A percentile compares a stretch with the other conserved stretches of the same genome.
Evolutionary conservation across 2,113 vertebrate genomes (phyloP).

Genomic region (Phrynocephalus versicolor): DNA sequence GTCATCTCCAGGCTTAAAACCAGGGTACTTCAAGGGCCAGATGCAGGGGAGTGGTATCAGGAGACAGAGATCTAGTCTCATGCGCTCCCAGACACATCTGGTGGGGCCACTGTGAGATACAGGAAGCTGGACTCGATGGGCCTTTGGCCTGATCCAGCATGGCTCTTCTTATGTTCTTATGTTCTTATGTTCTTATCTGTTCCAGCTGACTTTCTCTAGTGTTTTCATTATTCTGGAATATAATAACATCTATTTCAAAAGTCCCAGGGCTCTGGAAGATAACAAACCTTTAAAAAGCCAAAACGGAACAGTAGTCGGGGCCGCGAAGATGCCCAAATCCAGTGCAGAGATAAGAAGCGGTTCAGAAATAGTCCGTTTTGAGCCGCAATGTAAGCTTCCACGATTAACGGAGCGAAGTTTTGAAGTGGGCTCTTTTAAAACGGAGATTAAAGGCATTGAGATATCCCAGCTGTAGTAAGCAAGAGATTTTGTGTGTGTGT

Average conservation of each 20-base stretch:
- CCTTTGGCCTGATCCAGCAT: too few species aligned
- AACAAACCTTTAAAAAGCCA: neutral
- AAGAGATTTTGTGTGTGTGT: neutral
- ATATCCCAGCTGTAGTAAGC: neutral
- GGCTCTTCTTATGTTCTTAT: too few species aligned
- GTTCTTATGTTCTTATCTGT: too few species aligned
- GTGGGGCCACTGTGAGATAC: too few species aligned
- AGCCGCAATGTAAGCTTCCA: slow-evolving; percentile 29
- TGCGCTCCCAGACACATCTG: too few species aligned
- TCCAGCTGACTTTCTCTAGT: neutral
- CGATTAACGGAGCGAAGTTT: slow-evolving; percentile 53
- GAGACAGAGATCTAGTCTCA: too few species aligned
- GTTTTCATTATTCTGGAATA: neutral
- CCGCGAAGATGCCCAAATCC: slow-evolving; percentile 14
- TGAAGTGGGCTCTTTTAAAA: slow-evolving; percentile 32
- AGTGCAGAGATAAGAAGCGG: slow-evolving; percentile 30
- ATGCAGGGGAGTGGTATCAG: too few species aligned
- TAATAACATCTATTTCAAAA: neutral
- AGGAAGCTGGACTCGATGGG: too few species aligned
- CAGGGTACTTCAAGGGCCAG: too few species aligned
- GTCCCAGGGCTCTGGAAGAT: too few species aligned
- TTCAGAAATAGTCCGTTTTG: slow-evolving; percentile 49
- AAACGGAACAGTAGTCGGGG: neutral
- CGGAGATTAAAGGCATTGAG: slow-evolving; percentile 17
- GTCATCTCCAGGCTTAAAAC: too few species aligned